phyloP scores from a whole-genome alignment of 2,888 invertebrate species.

The Stratiomys singularior region DNA sequence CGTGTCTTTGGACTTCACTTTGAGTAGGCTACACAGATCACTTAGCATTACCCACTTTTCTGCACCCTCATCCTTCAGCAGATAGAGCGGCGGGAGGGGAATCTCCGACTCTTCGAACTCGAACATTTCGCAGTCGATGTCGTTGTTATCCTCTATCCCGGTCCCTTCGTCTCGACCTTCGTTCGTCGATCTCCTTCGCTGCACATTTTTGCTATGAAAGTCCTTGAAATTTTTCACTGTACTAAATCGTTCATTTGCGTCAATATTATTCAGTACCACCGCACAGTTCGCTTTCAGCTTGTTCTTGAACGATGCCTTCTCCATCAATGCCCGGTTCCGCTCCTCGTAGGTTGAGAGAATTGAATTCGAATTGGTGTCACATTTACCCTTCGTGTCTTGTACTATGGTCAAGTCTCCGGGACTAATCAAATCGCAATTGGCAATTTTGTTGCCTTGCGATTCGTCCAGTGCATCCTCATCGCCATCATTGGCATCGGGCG shows the following conservation, averaged over 20 bases:
- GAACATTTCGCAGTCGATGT: slow-evolving; percentile 69
- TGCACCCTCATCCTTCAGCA: slow-evolving; percentile 72
- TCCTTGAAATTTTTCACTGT: slow-evolving; percentile 52
- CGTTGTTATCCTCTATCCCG: slow-evolving; percentile 55
- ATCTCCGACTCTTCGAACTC: slow-evolving; percentile 85
- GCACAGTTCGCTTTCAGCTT: slow-evolving; percentile 55
- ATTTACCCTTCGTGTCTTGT: slow-evolving; percentile 39
- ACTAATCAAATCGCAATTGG: slow-evolving; percentile 1
- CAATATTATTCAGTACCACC: slow-evolving; percentile 56
- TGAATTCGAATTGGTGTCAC: slow-evolving; percentile 51
- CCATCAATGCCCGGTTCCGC: not conserved
- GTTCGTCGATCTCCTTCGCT: slow-evolving; percentile 29
- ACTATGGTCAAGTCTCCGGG: not conserved
- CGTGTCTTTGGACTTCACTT: slow-evolving; percentile 84
- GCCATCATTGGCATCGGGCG: slow-evolving; percentile 59
- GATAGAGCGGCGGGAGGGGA: slow-evolving; percentile 83
- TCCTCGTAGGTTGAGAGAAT: slow-evolving; percentile 45
- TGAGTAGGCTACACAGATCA: slow-evolving; percentile 79
- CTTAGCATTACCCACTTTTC: slow-evolving; percentile 85
- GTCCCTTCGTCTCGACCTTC: slow-evolving; percentile 63
- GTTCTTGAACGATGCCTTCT: slow-evolving; percentile 3
- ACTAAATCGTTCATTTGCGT: slow-evolving; percentile 50
- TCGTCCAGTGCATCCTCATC: slow-evolving; percentile 20
- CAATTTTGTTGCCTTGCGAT: slow-evolving; percentile 1
- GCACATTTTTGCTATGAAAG: slow-evolving; percentile 43